Percentiles rank a stretch among this genome's conserved stretches.
These are phyloP conservation scores for Thoracochromis brauschi DNA, from an alignment of 2,113 vertebrate species.

Conservation along the genomic window DNA sequence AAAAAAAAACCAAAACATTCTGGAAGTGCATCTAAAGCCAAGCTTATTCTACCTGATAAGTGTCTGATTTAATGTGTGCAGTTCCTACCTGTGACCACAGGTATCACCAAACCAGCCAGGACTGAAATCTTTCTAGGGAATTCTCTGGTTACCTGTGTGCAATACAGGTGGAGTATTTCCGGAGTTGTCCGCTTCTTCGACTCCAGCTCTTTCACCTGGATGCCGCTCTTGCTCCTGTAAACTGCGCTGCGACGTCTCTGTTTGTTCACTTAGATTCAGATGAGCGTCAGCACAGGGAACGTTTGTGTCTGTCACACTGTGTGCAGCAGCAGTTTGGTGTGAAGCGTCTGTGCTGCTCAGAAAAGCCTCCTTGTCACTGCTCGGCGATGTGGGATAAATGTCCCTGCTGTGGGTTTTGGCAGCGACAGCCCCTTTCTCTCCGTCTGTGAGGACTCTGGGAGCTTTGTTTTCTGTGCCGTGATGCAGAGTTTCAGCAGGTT, in stretches of 20 bases:
- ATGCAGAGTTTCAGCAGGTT: not conserved
- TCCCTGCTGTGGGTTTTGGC: not conserved
- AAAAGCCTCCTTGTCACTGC: not conserved
- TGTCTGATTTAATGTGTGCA: not conserved
- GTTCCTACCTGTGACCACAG: not conserved
- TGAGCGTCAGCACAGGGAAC: not conserved
- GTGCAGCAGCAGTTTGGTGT: not conserved
- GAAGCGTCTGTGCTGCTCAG: not conserved
- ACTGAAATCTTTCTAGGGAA: not conserved
- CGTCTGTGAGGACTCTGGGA: not conserved
- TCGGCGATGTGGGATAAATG: not conserved
- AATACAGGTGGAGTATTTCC: not conserved
- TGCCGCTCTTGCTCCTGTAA: not conserved
- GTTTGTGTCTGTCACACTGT: not conserved
- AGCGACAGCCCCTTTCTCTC: not conserved
- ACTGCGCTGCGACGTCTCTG: not conserved
- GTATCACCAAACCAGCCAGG: not conserved
- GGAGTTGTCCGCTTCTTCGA: not conserved
- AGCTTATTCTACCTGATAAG: not conserved
- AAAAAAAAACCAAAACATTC: fast-evolving
- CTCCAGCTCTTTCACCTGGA: not conserved
- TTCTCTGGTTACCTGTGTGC: not conserved
- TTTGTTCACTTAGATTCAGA: not conserved
- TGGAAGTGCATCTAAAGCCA: not conserved
- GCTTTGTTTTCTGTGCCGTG: not conserved